Conservation (phyloP, 2,113 vertebrate species). For the Erythrocercus mccallii region DNA sequence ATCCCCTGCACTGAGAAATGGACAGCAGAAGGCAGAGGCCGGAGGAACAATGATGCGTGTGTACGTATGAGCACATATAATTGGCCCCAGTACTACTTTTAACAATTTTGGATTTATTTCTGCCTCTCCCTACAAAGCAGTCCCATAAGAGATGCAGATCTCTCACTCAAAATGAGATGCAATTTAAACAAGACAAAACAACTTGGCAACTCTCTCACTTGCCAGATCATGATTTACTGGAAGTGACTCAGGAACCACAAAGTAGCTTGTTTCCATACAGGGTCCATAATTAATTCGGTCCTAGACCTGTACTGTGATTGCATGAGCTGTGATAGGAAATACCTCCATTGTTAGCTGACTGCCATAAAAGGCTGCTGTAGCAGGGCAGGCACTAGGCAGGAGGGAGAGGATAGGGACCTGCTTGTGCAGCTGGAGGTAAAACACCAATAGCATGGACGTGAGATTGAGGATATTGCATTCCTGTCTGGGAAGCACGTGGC, state of each 20-base stretch:
- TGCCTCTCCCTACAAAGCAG: conserved; percentile 4
- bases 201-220: conserved; percentile 17
- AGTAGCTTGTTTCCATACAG: conserved; percentile 24
- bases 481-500: neutral
- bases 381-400: neutral
- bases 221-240: conserved; percentile 53
- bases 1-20: neutral
- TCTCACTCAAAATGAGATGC: conserved; percentile 47
- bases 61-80: neutral
- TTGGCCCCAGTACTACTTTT: neutral
- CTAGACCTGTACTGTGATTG: neutral
- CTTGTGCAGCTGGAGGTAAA: conserved; percentile 40
- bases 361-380: neutral
- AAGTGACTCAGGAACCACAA: conserved; percentile 46
- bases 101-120: conserved; percentile 42
- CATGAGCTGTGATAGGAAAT: neutral
- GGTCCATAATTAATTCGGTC: conserved; percentile 53
- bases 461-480: neutral
- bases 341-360: neutral
- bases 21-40: neutral
- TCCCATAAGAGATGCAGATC: conserved; percentile 40
- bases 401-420: neutral
- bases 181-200: conserved; percentile 54
- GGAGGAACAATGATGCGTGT: neutral
- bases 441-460: neutral